Base-by-base conservation (phyloP, 2,888 invertebrate genomes). In the Nemotelus pantherinus region DNA sequence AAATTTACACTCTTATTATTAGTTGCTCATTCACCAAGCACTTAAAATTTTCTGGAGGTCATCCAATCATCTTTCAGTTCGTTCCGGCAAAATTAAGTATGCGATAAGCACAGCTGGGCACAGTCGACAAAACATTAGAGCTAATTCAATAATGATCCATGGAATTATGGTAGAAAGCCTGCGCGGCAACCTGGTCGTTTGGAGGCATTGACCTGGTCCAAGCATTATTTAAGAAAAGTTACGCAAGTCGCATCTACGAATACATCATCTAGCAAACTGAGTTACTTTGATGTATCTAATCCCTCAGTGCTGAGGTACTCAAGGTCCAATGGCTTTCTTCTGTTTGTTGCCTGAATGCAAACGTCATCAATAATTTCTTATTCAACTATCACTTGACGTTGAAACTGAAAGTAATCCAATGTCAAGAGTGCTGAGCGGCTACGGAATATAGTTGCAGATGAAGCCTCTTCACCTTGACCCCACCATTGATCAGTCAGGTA, bases 121-220 rank as follows among this genome's bases (percentile, higher is more conserved):
- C 25, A 25, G 25, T 25, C 25, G 25, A 25, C 25, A 25, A 25
- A 25, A 25, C 25, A 25, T 25, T 25, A 25, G 25, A 25, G 25
- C 25, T 25, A 25, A 25, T 25, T 25, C 25, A 25, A 25, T 25
- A 25, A 25, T 25, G 25, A 25, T 25, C 25, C 25, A 1, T 25
- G 25, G 25, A 25, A 25, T 1, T 25, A 25, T 25, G 25, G 25
- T 25, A 25, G 25, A 25, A 25, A 25, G 25, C 25, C 25, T 25
- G 25, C 25, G 25, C 25, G 25, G 25, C 25, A 25, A 25, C 25
- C 25, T 50, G 5, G 6, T 9, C 5, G 50, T 50, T 7, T 50
- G 50, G 50, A 50, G 50, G 50, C 50, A 50, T 50, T 50, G 50
- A 50, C 50, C 50, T 50, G 50, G 50, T 50, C 50, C 50, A 50